Base-by-base conservation (phyloP, 2,888 invertebrate genomes). In the Diplolepis rosae region DNA sequence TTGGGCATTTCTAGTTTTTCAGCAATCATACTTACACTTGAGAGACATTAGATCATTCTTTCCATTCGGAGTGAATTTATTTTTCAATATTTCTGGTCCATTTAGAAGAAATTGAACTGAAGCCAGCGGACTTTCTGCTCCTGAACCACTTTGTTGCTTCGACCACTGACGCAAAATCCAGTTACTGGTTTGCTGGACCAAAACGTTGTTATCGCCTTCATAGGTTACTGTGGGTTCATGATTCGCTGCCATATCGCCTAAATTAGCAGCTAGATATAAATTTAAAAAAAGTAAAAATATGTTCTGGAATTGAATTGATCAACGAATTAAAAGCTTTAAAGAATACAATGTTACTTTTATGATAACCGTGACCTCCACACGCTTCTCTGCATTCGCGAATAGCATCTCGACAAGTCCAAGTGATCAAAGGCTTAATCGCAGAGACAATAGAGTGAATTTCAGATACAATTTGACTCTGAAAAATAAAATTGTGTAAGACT, bases 131-230 rank as follows among this genome's bases (percentile, higher is more conserved):
- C 94, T 92, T 81, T 92, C 91, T 15, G 92, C 88, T 3, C 87
- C 83, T 48, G 89, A 89, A 0, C 90, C 90, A 2, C 85, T 77
- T 22, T 88, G 83, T 0, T 91, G 89, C 1, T 90, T 77, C 39
- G 82, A 90, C 92, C 93, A 94, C 85, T 94, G 94, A 0, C 93
- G 89, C 56, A 95, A 86, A 68, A 97, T 89, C 94, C 96, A 97
- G 89, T 97, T 97, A 83, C 95, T 95, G 0, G 96, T 93, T 89
- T 97, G 97, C 84, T 97, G 97, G 0, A 95, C 92, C 2, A 98
- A 90, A 24, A 98, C 97, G 89, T 95, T 97, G 90, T 98, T 98
- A 89, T 98, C 97, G 0, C 98, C 97, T 88, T 98, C 98, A 88
- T 96, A 97, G 0, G 98, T 98, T 69, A 95, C 95, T 48, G 95